Evolutionary conservation across 2,113 vertebrate genomes (phyloP), one percentile per base, ranked within the genome.

Genomic region (Cephalophus harveyi): DNA sequence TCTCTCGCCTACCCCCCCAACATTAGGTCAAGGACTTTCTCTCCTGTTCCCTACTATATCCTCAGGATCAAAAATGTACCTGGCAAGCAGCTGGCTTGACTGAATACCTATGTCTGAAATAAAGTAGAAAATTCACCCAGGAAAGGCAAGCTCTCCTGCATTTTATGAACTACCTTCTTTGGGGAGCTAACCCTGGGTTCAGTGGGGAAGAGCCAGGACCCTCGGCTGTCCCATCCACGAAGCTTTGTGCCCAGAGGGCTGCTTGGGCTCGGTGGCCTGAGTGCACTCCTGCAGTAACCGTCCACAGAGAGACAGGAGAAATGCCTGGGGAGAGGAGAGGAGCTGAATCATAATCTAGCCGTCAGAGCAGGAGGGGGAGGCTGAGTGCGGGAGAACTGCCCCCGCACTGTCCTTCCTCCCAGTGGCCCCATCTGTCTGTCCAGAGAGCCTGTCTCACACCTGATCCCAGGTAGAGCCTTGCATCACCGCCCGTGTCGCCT

Each of bases 191-290:
- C 2, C 15, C 10, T 23, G 59, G 27, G 46, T 33, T 84, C 13
- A 6, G 8, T 1, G 7, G 67, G 14, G 40, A 19, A 76, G 2
- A 6, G 19, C 6, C 10, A 17, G 9, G 57, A 16, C 9, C 6
- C 0, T 5, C 0, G 1, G 10, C 25, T 7, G 0, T 15, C 7
- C 3, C 0, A 3, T 15, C 40, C 79, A 36, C 3, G 0, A 1
- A 43, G 40, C 52, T 15, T 0, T 13, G 2, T 17, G n/a, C 23
- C 5, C 16, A 1, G 19, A 28, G 30, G 33, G 12, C 5, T 7
- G n/a, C 19, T 6, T 40, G 67, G 40, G 6, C 23, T 19, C 0
- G 33, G 27, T 15, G 36, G 28, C 36, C 11, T 0, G 40, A 1
- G 3, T 1, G 7, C 8, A 1, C 6, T 0, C 0, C 2, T 7